Base-by-base conservation (phyloP, 2,113 vertebrate genomes). In the Xiphorhynchus elegans region DNA sequence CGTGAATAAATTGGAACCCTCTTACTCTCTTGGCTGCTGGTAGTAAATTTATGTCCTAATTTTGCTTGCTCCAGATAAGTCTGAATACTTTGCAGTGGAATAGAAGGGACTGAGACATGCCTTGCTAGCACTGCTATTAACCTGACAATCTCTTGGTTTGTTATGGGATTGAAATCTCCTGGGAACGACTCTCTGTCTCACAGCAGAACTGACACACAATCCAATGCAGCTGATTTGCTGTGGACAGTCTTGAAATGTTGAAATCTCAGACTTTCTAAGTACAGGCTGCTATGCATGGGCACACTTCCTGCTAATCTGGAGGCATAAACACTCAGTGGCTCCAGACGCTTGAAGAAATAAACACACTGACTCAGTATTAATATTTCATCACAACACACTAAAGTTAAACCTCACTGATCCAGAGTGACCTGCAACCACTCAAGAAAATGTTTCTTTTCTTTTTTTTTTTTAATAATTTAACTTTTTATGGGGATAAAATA, bases 371-470 rank as follows among this genome's bases (percentile, higher is more conserved):
- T 95, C 13, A 39, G 74, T 97, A 98, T 98, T 97, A 98, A 98
- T 98, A 98, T 98, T 98, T 98, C 95, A 98, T 96, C 94, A 96
- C 93, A 96, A 94, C 95, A 97, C 84, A 97, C 97, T 97, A 93
- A 95, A 97, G 97, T 97, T 97, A 97, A 98, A 96, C 94, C 93
- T 98, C 81, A 29, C 94, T 98, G 97, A 98, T 98, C 95, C 98
- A 97, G 94, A 97, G 94, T 97, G 98, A 98, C 98, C 97, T 93
- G 93, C 90, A 97, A 94, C 88, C 97, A 98, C 97, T 98, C 97
- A 98, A 97, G 97, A 98, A 96, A 95, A 97, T 93, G 94, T 91
- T 96, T 93, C 64, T 56, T 95, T 93, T 90, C 72, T 96, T 87
- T 94, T 84, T 94, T 94, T 87, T 95, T 97, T 96, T 95, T 93